Evolutionary conservation across 1,140 invertebrate genomes (phyloP), one percentile per base, ranked within the genome.

Genomic region (Nomia melanderi): DNA sequence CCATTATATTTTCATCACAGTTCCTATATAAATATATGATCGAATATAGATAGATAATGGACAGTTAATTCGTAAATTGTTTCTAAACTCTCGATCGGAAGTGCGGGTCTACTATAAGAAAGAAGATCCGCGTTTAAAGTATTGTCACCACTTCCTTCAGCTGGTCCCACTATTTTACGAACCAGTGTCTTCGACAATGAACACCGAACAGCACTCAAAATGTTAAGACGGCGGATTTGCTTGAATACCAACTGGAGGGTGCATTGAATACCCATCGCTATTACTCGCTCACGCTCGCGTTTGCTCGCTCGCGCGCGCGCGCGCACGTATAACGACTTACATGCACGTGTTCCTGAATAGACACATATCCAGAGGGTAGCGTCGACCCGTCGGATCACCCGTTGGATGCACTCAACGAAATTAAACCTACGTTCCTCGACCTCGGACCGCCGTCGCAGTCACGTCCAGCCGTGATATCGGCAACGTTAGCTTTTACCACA

Each of bases 321-420:
- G 57, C 75, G 41, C 47, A 17, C 36, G 59, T 33, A 31, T 31
- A 44, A 53, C 72, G 59, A 57, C 65, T 64, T 29, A 66, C 57
- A 62, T 60, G 39, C 70, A 62, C 59, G 57, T 60, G 69, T 76
- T 57, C 57, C 47, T 75, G 72, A 59, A 75, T 82, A 65, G 63
- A 53, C 65, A 54, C 65, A 47, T 64, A 72, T 64, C 53, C 41
- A 59, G 79, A n/a, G 79, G 77, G 67, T 53, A 70, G 44, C 39
- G 74, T 77, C 74, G 79, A 81, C 67, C 67, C 69, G 76, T 64
- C 82, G 85, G 87, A 88, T 89, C 83, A 89, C 81, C 83, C 86
- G 86, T 74, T 83, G 84, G 88, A 84, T 91, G 90, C 90, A 91
- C 90, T 91, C 90, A 90, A 90, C 90, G 86, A 91, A 91, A 91